These are phyloP conservation scores for Antheraea assamensis DNA, from an alignment of 2,888 invertebrate genomes.

Conservation along the genomic window DNA sequence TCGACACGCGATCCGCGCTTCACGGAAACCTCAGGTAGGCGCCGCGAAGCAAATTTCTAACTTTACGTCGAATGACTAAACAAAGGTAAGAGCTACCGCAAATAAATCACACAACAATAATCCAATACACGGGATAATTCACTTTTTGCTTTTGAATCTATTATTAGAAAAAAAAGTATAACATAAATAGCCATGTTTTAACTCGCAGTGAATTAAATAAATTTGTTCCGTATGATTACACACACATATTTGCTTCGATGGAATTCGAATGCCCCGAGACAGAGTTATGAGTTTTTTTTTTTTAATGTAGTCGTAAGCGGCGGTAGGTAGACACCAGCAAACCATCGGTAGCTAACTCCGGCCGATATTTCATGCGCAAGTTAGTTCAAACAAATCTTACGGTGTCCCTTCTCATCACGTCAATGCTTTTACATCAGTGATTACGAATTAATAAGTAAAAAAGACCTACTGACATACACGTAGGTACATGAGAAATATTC, in stretches of 20 bases:
- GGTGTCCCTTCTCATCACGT: slow-evolving; percentile 71
- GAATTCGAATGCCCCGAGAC: slow-evolving; percentile 74
- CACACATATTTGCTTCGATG: slow-evolving; percentile 76
- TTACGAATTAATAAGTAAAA: slow-evolving; percentile 35
- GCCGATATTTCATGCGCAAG: slow-evolving; percentile 74
- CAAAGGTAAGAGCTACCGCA: slow-evolving; percentile 39
- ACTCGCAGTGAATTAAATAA: slow-evolving; percentile 67
- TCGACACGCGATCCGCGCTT: slow-evolving; percentile 69
- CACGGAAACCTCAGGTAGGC: slow-evolving; percentile 72
- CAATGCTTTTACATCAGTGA: slow-evolving; percentile 61
- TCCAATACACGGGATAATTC: slow-evolving; percentile 34
- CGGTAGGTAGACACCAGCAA: slow-evolving; percentile 80
- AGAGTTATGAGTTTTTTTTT: slow-evolving; percentile 70
- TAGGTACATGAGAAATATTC: background rate
- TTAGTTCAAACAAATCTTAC: slow-evolving; percentile 81
- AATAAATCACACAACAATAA: slow-evolving; percentile 36
- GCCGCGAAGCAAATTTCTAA: slow-evolving; percentile 44
- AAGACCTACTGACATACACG: background rate
- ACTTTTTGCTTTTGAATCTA: slow-evolving; percentile 31
- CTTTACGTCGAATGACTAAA: slow-evolving; percentile 42
- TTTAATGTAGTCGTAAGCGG: slow-evolving; percentile 61
- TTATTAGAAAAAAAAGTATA: slow-evolving; percentile 3
- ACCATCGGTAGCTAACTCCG: slow-evolving; percentile 79
- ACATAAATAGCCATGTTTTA: slow-evolving; percentile 34
- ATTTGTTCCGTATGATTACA: slow-evolving; percentile 76